Conservation (phyloP, 1,140 invertebrate species). For the Polypedilum vanderplanki region DNA sequence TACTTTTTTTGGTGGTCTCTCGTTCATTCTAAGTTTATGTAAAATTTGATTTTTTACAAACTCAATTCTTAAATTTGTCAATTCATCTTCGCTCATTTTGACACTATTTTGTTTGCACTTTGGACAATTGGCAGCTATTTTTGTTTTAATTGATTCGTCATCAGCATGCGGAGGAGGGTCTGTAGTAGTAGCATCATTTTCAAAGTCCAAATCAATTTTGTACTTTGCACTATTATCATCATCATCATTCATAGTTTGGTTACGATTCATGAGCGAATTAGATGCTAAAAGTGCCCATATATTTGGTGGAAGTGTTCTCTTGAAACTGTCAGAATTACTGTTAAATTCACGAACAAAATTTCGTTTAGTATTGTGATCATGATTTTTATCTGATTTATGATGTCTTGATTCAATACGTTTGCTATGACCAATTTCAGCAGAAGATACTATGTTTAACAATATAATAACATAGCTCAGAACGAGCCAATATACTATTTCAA, state of each 20-base stretch:
- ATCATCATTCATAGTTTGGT: neutral
- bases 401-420: too few relatives aligned
- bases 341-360: too few relatives aligned
- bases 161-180: neutral
- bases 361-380: too few relatives aligned
- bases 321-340: too few relatives aligned
- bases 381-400: too few relatives aligned
- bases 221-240: neutral
- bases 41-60: conserved; percentile 76
- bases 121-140: conserved; percentile 34
- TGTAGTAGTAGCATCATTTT: neutral
- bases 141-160: neutral
- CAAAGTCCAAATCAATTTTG: neutral
- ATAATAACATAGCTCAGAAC: too few relatives aligned
- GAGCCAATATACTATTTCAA: too few relatives aligned
- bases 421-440: too few relatives aligned
- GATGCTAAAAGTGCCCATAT: neutral
- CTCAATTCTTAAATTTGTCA: conserved; percentile 59
- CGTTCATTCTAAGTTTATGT: conserved; percentile 64
- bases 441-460: too few relatives aligned
- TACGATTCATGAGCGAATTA: neutral
- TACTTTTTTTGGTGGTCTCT: conserved; percentile 56
- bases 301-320: neutral
- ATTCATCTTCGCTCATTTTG: conserved; percentile 44
- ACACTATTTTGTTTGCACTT: conserved; percentile 40